These are phyloP conservation scores for Biston betularia DNA, from an alignment of 2,888 invertebrate genomes.

Conservation along the genomic window DNA sequence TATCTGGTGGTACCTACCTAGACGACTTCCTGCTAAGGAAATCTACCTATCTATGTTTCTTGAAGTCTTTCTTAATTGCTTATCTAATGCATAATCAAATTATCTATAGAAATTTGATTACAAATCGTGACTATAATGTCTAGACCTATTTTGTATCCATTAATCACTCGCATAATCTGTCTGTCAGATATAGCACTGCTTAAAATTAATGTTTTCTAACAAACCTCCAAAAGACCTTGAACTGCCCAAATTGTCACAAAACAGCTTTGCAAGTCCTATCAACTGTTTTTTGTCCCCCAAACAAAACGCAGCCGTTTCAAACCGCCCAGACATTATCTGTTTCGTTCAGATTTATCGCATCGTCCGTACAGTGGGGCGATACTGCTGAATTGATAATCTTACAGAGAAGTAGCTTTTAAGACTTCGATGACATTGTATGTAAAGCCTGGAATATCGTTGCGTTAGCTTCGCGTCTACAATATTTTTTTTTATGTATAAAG, in stretches of 20 bases:
- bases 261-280: constrained; percentile 17
- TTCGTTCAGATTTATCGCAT: constrained; percentile 35
- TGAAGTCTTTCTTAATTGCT: neutral
- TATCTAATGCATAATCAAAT: neutral
- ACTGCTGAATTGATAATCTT: neutral
- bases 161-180: neutral
- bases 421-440: too few species aligned
- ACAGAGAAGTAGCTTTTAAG: neutral
- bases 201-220: constrained; percentile 4
- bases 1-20: too few species aligned
- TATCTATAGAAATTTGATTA: neutral
- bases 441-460: too few species aligned
- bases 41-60: neutral
- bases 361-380: constrained; percentile 17
- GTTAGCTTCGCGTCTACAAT: too few species aligned
- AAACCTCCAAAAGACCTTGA: constrained; percentile 13
- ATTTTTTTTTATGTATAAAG: too few species aligned
- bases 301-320: constrained; percentile 28
- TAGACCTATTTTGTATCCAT: neutral
- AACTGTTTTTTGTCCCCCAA: constrained; percentile 20
- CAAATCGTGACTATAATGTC: neutral
- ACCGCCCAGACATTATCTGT: constrained; percentile 31
- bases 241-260: constrained; percentile 10
- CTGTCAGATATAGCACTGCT: constrained; percentile 6
- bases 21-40: too few species aligned